Base-by-base conservation (phyloP, 2,797 vertebrate genomes). In the Propithecus deckenii region DNA sequence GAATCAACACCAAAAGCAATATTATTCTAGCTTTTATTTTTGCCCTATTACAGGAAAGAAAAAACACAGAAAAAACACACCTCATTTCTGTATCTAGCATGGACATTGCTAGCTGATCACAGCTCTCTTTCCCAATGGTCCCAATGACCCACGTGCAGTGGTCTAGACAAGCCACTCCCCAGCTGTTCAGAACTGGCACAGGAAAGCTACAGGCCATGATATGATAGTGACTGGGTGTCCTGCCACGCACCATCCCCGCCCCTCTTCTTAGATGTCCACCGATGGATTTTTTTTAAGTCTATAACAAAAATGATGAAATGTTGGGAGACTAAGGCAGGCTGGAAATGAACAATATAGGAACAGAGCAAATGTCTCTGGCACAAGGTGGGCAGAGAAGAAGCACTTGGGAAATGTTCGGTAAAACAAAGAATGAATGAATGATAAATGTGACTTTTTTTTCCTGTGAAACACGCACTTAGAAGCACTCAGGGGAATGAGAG, bases 311-410 rank as follows among this genome's bases (percentile, higher is more conserved):
- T 52, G 57, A 78, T 35, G 22, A 80, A 43, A 28, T 5, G 23
- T 13, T 63, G 61, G 50, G 4, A 61, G 14, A 22, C 35, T 38
- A 32, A 35, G 25, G 25, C 41, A 25, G 50, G 32, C 15, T 35
- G 10, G 8, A 20, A 20, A 86, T 28, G 43, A 55, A n/a, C 25
- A 41, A 35, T 0, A 0, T 22, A 32, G 14, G 23, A 32, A 3
- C 65, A 67, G 30, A 0, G 1, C 18, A 15, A 50, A 1, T 0
- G 0, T 75, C 80, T 87, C 7, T 2, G 59, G n/a, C 7, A 4
- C 2, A 1, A 43, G 22, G n/a, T 71, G 14, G 38, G 10, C 22
- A 28, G 4, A 28, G 59, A 43, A 41, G 52, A 61, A 50, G 15
- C 5, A 28, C 63, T 57, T 65, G 30, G 52, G n/a, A 72, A 65